phyloP scores from a whole-genome alignment of 2,888 invertebrate genomes.

The Habroteleia sp. region DNA sequence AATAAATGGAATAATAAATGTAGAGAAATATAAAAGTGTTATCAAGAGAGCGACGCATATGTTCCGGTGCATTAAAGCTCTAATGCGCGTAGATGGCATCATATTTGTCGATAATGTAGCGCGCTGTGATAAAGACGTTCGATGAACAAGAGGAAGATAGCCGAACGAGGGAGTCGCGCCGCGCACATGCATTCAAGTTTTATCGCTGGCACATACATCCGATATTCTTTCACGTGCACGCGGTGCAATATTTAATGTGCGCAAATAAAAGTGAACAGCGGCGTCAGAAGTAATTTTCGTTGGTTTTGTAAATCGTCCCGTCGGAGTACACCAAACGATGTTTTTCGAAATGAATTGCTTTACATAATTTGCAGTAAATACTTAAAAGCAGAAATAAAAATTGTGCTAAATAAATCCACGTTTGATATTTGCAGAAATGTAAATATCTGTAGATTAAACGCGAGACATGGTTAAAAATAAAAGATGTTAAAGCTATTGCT shows the following conservation, averaged over 20 bases:
- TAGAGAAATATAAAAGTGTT: conserved; percentile 9
- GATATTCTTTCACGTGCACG: conserved; percentile 17
- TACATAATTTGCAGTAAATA: no score
- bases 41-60: conserved; percentile 13
- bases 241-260: conserved; percentile 21
- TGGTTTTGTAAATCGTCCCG: conserved; percentile 10
- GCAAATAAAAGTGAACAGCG: conserved; percentile 23
- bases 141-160: conserved; percentile 18
- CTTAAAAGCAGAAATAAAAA: no score
- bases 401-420: no score
- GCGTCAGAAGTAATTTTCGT: conserved; percentile 12
- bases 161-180: conserved; percentile 4
- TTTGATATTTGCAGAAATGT: no score
- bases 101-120: conserved; percentile 16
- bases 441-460: no score
- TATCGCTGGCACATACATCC: conserved; percentile 4
- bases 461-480: no score
- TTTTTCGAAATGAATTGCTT: conserved; percentile 6
- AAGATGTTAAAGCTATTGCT: no score
- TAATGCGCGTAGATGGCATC: conserved; percentile 37
- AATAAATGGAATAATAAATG: no score
- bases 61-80: conserved; percentile 31
- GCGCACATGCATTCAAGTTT: conserved; percentile 13
- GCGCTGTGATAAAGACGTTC: conserved; percentile 33
- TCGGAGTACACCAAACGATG: not conserved